Conservation (phyloP, 2,888 invertebrate species). For the Carabus problematicus region DNA sequence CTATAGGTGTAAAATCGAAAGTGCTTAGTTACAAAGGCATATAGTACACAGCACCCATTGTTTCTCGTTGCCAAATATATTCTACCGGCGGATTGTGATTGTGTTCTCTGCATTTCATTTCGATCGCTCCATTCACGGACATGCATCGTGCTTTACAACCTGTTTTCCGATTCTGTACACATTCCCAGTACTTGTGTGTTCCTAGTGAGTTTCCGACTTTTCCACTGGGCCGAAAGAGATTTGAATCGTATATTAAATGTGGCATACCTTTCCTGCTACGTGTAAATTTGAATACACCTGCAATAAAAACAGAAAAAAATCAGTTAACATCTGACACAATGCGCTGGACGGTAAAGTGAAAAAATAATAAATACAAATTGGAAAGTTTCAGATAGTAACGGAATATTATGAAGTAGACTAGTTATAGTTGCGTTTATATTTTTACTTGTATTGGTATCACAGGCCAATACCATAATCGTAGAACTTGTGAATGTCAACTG, state of each 20-base stretch:
- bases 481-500: no score
- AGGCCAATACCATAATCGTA: no score
- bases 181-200: conserved; percentile 45
- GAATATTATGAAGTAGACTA: no score
- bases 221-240: conserved; percentile 45
- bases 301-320: conserved; percentile 13
- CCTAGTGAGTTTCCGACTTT: conserved; percentile 39
- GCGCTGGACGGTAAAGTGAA: no score
- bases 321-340: no score
- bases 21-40: conserved; percentile 37
- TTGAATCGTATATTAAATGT: conserved; percentile 44
- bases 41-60: conserved; percentile 40
- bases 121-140: conserved; percentile 39
- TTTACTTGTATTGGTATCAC: no score
- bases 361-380: no score
- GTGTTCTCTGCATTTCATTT: conserved; percentile 43
- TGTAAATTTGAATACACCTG: conserved; percentile 44
- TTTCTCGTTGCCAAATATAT: conserved; percentile 38
- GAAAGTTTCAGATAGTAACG: no score
- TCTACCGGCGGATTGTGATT: conserved; percentile 43
- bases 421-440: no score
- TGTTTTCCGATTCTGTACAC: conserved; percentile 45
- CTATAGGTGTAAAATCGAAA: conserved; percentile 32
- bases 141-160: conserved; percentile 45
- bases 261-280: conserved; percentile 45